Conservation (phyloP, 2,888 invertebrate species). For the Aricia artaxerxes region DNA sequence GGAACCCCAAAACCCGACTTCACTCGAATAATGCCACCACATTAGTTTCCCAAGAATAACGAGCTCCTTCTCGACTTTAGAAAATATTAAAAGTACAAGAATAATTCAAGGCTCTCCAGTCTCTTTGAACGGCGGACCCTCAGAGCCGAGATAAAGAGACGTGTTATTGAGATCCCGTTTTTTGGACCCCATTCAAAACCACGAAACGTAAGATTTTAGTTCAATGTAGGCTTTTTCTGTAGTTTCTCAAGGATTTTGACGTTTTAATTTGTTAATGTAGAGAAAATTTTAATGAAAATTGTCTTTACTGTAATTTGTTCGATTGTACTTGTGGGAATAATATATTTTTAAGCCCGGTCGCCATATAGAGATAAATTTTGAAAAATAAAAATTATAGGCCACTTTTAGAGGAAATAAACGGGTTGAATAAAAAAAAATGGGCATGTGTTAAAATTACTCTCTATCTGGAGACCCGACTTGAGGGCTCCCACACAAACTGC, state of each 20-base stretch:
- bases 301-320: too few relatives aligned
- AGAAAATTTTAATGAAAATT: neutral
- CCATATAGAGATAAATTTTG: too few relatives aligned
- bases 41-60: constrained; percentile 23
- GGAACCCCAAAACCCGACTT: neutral
- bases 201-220: neutral
- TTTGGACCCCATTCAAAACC: neutral
- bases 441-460: too few relatives aligned
- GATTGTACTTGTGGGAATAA: too few relatives aligned
- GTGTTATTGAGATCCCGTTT: neutral
- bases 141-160: neutral
- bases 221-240: neutral
- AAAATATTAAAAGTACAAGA: constrained; percentile 19
- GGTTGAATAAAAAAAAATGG: too few relatives aligned
- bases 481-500: too few relatives aligned
- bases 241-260: neutral
- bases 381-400: too few relatives aligned
- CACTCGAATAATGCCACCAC: neutral
- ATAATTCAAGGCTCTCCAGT: constrained; percentile 23
- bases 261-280: neutral
- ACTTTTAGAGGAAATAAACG: too few relatives aligned
- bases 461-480: too few relatives aligned
- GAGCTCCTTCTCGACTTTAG: constrained; percentile 16
- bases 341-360: too few relatives aligned
- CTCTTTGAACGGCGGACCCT: constrained; percentile 15